phyloP scores from a whole-genome alignment of 2,797 vertebrate genomes.

The Avahi laniger region DNA sequence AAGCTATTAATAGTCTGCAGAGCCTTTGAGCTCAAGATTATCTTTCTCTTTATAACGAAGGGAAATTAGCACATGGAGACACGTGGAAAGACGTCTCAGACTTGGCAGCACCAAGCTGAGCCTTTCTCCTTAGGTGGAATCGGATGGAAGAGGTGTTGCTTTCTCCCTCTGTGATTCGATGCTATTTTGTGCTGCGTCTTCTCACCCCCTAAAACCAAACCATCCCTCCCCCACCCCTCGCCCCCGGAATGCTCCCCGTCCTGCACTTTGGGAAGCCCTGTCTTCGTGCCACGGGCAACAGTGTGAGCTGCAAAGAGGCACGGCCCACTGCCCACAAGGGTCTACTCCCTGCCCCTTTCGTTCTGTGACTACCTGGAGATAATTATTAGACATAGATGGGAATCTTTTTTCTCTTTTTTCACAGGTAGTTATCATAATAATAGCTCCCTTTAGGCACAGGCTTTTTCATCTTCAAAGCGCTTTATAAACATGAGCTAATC shows the following conservation, averaged over 20 bases:
- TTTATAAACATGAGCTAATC: constrained; percentile 57
- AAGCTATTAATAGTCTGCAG: background rate
- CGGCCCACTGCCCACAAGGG: fast-evolving
- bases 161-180: background rate
- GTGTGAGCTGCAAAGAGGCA: background rate
- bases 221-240: fast-evolving
- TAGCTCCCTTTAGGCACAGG: constrained; percentile 21
- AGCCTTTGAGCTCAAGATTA: background rate
- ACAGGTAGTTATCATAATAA: constrained; percentile 66
- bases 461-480: constrained; percentile 70
- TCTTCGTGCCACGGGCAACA: background rate
- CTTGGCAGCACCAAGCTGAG: fast-evolving
- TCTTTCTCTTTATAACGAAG: background rate
- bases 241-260: fast-evolving
- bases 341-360: background rate
- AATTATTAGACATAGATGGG: constrained; percentile 5
- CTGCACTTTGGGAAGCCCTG: background rate
- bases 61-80: background rate
- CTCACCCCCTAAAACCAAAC: background rate
- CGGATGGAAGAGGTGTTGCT: background rate
- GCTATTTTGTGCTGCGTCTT: background rate
- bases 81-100: background rate
- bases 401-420: constrained; percentile 47
- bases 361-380: background rate
- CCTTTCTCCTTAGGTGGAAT: background rate